Percentiles rank a stretch among this genome's conserved stretches.
These are phyloP conservation scores for Atractosteus spatula DNA, from an alignment of 2,113 vertebrate genomes.

Conservation along the genomic window DNA sequence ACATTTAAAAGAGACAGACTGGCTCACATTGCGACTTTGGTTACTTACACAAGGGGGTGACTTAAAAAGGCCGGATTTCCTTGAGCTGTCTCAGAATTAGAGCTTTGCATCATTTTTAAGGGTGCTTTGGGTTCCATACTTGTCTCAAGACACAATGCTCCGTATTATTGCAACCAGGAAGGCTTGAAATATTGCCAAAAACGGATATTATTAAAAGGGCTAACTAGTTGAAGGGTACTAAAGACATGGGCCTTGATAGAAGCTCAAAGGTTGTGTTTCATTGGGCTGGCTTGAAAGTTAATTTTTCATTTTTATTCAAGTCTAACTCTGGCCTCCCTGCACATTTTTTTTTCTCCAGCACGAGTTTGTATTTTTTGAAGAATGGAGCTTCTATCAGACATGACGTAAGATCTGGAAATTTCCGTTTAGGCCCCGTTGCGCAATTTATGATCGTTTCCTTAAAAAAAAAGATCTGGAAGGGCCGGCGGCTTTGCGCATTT, in stretches of 20 bases:
- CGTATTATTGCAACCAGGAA: background rate
- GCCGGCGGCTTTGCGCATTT: background rate
- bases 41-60: background rate
- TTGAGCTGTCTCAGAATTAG: no score
- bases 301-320: background rate
- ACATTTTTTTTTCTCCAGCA: no score
- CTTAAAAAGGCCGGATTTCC: background rate
- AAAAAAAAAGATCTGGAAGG: no score
- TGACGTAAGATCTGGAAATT: background rate
- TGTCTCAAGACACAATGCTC: slow-evolving; percentile 37
- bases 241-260: slow-evolving; percentile 33
- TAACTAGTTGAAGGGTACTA: slow-evolving; percentile 22
- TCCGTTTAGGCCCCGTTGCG: background rate
- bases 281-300: slow-evolving; percentile 26
- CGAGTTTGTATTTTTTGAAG: no score
- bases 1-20: background rate
- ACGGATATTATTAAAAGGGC: slow-evolving; percentile 38
- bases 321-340: no score
- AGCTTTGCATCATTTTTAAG: no score
- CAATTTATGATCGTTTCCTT: no score
- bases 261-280: slow-evolving; percentile 47
- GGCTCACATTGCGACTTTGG: background rate
- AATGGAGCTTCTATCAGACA: background rate
- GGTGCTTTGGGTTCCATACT: background rate
- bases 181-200: slow-evolving; percentile 33